Evolutionary conservation across 2,797 vertebrate genomes (phyloP).

Genomic region (Protosalanx chinensis): DNA sequence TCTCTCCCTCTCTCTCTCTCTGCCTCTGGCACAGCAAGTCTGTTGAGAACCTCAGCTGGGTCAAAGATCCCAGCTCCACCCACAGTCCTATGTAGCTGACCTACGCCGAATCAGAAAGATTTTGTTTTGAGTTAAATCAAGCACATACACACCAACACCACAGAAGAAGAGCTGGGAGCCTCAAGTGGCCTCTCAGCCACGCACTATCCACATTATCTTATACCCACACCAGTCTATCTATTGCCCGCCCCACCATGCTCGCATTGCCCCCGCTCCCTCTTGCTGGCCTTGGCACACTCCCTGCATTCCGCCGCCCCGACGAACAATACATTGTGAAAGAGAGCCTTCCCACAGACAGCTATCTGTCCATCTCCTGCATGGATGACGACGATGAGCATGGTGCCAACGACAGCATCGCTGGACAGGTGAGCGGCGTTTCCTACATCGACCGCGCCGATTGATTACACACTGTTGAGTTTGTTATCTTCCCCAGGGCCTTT

Average conservation of each 20-base stretch:
- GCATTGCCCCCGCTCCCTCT: background rate
- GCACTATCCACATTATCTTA: background rate
- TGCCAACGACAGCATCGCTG: background rate
- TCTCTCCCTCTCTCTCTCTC: background rate
- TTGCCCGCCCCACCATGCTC: background rate
- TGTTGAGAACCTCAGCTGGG: background rate
- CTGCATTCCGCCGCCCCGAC: background rate
- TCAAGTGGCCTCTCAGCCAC: too few species aligned
- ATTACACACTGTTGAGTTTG: background rate
- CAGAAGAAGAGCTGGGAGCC: background rate
- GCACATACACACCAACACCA: too few species aligned
- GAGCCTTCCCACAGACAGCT: background rate
- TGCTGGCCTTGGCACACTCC: background rate
- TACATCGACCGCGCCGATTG: background rate
- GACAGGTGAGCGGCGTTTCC: background rate
- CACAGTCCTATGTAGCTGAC: background rate
- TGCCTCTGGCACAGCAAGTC: too few species aligned
- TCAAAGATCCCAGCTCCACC: background rate
- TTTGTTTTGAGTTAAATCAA: too few species aligned
- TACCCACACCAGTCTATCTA: background rate
- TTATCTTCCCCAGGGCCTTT: background rate
- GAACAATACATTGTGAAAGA: background rate
- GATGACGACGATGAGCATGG: background rate
- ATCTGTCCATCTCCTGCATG: background rate
- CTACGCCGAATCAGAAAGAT: too few species aligned